Evolutionary conservation across 2,888 invertebrate species (phyloP).

Genomic region (Electrophaes corylata): DNA sequence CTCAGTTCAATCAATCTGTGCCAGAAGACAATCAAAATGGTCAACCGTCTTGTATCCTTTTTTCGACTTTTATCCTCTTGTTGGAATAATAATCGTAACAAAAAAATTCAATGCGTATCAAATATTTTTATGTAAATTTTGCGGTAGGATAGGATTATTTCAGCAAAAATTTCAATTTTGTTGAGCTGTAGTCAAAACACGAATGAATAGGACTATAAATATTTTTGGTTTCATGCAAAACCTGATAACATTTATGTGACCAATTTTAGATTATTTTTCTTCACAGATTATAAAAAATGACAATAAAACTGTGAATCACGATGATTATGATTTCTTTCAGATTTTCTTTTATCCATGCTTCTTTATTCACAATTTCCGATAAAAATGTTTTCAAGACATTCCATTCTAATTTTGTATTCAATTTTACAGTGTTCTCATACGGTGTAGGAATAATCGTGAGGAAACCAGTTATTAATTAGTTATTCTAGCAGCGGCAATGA

Average conservation of each 20-base stretch:
- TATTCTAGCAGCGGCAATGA: too few relatives aligned
- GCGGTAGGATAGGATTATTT: constrained; percentile 32
- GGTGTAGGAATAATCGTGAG: too few relatives aligned
- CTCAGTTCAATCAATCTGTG: too few relatives aligned
- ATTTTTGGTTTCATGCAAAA: neutral
- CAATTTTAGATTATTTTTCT: too few relatives aligned
- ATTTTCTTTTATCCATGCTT: neutral
- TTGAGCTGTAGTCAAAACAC: constrained; percentile 32
- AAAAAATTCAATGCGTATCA: constrained; percentile 24
- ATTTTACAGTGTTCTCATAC: neutral
- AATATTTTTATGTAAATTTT: constrained; percentile 37
- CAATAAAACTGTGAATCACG: neutral
- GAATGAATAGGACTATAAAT: constrained; percentile 4
- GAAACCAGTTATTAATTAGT: too few relatives aligned
- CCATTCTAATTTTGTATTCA: neutral
- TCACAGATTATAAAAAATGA: neutral
- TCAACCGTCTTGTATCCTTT: neutral
- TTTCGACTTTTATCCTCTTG: constrained; percentile 3
- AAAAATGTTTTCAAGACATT: too few relatives aligned
- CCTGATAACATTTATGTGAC: too few relatives aligned
- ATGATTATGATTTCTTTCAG: neutral
- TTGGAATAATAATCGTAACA: constrained; percentile 8
- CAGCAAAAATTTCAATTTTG: constrained; percentile 36
- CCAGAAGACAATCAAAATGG: neutral
- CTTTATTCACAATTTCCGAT: neutral